Percentiles rank a stretch among this genome's conserved stretches.
These are phyloP conservation scores for Hiodon alosoides DNA, from an alignment of 2,113 vertebrate species.

Conservation along the genomic window DNA sequence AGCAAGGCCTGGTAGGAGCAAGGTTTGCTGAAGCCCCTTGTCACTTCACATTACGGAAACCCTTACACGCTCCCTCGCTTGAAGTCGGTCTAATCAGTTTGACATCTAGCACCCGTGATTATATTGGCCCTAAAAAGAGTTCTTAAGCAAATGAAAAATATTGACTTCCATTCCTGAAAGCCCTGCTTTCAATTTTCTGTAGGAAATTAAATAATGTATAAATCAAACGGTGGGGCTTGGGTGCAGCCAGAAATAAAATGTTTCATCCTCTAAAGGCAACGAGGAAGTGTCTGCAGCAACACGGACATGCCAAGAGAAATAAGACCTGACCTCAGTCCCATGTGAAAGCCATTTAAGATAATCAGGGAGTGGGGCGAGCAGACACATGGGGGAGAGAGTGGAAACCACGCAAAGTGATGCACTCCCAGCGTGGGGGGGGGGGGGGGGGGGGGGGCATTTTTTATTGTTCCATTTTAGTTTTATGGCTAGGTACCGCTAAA, in stretches of 20 bases:
- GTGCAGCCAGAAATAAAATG: conserved; percentile 75
- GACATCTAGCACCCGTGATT: conserved; percentile 64
- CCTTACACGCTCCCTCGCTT: conserved; percentile 50
- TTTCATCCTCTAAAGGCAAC: conserved; percentile 78
- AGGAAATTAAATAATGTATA: conserved; percentile 90
- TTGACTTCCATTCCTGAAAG: conserved; percentile 66
- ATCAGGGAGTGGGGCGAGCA: conserved; percentile 51
- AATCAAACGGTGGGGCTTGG: conserved; percentile 70
- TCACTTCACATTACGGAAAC: neutral
- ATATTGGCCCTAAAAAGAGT: conserved; percentile 62
- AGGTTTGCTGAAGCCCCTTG: neutral
- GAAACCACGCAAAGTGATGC: no score
- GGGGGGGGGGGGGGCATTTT: neutral
- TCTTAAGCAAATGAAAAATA: conserved; percentile 72
- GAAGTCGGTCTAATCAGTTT: conserved; percentile 62
- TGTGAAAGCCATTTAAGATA: conserved; percentile 83
- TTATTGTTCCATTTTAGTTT: conserved; percentile 37
- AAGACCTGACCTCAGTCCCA: conserved; percentile 79
- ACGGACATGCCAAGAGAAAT: conserved; percentile 81
- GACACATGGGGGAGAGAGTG: no score
- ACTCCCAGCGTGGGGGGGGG: conserved; percentile 27
- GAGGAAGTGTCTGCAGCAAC: conserved; percentile 77
- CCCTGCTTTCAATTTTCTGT: conserved; percentile 76
- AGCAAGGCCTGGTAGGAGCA: no score
- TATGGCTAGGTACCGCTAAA: neutral